phyloP scores from a whole-genome alignment of 2,888 invertebrate genomes.

The Scrobipalpa costella region DNA sequence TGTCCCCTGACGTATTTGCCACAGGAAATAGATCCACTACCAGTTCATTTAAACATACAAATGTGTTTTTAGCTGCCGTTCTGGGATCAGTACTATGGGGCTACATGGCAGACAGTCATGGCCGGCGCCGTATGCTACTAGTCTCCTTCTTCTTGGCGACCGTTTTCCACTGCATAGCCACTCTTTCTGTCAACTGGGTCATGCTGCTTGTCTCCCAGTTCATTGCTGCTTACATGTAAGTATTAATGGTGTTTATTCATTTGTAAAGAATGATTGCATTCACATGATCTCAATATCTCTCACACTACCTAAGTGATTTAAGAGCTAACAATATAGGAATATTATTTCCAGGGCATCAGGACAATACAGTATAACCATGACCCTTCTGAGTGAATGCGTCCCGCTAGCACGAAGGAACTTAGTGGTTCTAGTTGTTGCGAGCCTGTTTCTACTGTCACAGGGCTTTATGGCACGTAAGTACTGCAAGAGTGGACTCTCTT shows the following conservation, averaged over 20 bases:
- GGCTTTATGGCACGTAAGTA: conserved; percentile 58
- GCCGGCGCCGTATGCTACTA: conserved; percentile 43
- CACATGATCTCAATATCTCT: no score
- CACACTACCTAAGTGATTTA: no score
- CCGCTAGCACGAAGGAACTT: conserved; percentile 53
- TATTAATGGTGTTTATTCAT: not conserved
- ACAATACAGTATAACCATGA: conserved; percentile 54
- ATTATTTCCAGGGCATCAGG: conserved; percentile 51
- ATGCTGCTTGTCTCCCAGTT: conserved; percentile 42
- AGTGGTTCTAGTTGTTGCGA: conserved; percentile 53
- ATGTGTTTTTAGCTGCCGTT: not conserved
- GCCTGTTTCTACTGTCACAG: conserved; percentile 55
- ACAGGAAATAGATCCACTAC: not conserved
- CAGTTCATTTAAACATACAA: not conserved
- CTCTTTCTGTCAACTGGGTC: conserved; percentile 39
- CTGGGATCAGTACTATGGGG: conserved; percentile 48
- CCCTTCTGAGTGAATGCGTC: conserved; percentile 57
- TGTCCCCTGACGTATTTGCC: no score
- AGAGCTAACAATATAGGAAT: no score
- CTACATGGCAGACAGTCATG: conserved; percentile 46
- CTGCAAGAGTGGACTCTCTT: no score
- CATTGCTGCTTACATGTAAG: conserved; percentile 37
- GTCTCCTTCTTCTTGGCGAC: conserved; percentile 40
- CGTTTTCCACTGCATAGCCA: conserved; percentile 42
- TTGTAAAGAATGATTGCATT: not conserved